Evolutionary conservation across 2,113 vertebrate genomes (phyloP).

Genomic region (Coreoperca whiteheadi): DNA sequence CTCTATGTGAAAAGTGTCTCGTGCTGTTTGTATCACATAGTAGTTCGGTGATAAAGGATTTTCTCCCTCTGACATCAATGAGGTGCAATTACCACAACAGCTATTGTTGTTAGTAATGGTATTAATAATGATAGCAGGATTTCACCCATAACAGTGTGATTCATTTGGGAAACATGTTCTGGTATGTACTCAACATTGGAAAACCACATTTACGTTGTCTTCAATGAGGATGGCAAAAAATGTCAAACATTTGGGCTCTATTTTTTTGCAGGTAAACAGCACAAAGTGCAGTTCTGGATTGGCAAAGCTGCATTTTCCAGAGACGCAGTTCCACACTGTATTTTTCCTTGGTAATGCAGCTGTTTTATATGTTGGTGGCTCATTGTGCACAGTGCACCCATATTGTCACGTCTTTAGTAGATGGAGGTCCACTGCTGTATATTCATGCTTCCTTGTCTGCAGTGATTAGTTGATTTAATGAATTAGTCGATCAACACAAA

Average conservation of each 20-base stretch:
- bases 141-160: not conserved
- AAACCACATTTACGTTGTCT: not conserved
- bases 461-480: not conserved
- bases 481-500: not conserved
- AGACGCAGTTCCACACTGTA: too few relatives aligned
- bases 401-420: not conserved
- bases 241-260: not conserved
- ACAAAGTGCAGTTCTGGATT: not conserved
- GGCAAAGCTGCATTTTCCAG: not conserved
- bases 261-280: not conserved
- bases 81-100: not conserved
- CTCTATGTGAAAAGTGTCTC: not conserved
- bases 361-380: too few relatives aligned
- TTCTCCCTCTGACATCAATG: conserved; percentile 7
- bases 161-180: not conserved
- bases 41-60: conserved; percentile 1
- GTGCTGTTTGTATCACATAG: not conserved
- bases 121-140: not conserved
- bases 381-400: too few relatives aligned
- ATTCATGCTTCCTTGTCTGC: not conserved
- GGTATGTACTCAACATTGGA: not conserved
- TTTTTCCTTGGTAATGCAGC: too few relatives aligned
- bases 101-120: not conserved
- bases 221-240: too few relatives aligned
- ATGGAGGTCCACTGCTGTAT: not conserved